Base-by-base conservation (phyloP, 2,888 invertebrate species). In the Hirtodrosophila cameraria region DNA sequence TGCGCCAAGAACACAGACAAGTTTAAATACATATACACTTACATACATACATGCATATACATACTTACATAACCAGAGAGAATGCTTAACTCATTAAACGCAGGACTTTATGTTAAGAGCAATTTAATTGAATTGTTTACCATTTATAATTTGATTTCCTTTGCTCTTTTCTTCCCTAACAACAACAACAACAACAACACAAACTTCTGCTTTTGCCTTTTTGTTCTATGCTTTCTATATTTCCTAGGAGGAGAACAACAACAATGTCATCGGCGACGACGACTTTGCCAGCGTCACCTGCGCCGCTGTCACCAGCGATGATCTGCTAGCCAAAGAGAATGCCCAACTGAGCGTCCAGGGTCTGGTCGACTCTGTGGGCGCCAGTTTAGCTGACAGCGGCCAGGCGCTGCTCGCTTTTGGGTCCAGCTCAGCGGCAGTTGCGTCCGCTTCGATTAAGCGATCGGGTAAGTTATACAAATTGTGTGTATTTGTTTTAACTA, bases 181-280 rank as follows among this genome's bases (percentile, higher is more conserved):
- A 89, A 68, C 43, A 28, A 58, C 48, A 49, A 46, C 49, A 39
- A 75, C 67, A 88, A 68, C 30, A 38, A 49, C 48, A 54, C 67
- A 69, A 67, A 46, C 50, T 52, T 60, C 25, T 69, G 62, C 61
- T 50, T 38, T 55, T 49, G 58, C 36, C 39, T 35, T 73, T 48
- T 66, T 36, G 50, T 59, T 75, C 36, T 82, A 35, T 78, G 59
- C 70, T 68, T 50, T 71, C 35, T 77, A 31, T 77, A 35, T 65
- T 83, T 85, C 83, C 80, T 92, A 88, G 92, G 92, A 88, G 92
- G 93, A 89, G 65, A 89, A 76, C 79, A 87, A 79, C 85, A 81
- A 78, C 76, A 87, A 86, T 46, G 86, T 83, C 35, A 78, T 83
- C 74, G 68, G 59, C 39, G 76, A 71, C 49, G 75, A 75, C 66